These are phyloP conservation scores for Amiota mariae DNA, from an alignment of 2,888 invertebrate genomes.

Conservation along the genomic window DNA sequence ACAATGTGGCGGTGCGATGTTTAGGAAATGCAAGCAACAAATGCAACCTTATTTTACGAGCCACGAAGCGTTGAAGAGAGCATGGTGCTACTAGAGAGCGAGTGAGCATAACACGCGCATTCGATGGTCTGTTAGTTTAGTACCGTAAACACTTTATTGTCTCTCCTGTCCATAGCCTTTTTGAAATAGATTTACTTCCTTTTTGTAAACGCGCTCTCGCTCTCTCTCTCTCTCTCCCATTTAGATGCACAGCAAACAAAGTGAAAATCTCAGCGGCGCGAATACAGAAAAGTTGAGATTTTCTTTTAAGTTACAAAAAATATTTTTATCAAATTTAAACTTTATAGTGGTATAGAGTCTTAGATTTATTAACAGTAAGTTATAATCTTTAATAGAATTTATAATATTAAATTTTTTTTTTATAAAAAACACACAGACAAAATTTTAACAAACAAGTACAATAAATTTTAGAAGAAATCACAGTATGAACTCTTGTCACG, in stretches of 20 bases:
- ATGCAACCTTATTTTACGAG: constrained; percentile 27
- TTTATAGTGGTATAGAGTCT: too few relatives aligned
- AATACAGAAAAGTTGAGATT: neutral
- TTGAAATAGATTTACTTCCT: constrained; percentile 12
- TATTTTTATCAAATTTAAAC: neutral
- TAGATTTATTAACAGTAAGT: too few relatives aligned
- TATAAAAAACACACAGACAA: neutral
- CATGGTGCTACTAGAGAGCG: neutral
- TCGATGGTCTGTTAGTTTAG: too few relatives aligned
- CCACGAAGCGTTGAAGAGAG: neutral
- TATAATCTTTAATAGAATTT: neutral
- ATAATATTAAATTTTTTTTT: neutral
- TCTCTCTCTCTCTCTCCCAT: neutral
- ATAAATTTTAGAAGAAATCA: neutral
- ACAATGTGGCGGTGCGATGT: constrained; percentile 43
- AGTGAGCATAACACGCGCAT: neutral
- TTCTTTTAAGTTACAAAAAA: neutral
- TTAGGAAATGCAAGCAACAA: constrained; percentile 62
- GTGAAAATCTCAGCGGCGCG: constrained; percentile 10
- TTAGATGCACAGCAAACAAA: constrained; percentile 13
- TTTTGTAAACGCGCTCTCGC: constrained; percentile 1
- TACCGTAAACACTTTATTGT: too few relatives aligned
- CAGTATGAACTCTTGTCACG: constrained; percentile 23
- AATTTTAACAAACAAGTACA: neutral
- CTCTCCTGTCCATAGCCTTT: constrained; percentile 4